A percentile compares a stretch with the other conserved stretches of the same genome.
Evolutionary conservation across 1,140 invertebrate genomes (phyloP).

Genomic region (Sycobia sp.): DNA sequence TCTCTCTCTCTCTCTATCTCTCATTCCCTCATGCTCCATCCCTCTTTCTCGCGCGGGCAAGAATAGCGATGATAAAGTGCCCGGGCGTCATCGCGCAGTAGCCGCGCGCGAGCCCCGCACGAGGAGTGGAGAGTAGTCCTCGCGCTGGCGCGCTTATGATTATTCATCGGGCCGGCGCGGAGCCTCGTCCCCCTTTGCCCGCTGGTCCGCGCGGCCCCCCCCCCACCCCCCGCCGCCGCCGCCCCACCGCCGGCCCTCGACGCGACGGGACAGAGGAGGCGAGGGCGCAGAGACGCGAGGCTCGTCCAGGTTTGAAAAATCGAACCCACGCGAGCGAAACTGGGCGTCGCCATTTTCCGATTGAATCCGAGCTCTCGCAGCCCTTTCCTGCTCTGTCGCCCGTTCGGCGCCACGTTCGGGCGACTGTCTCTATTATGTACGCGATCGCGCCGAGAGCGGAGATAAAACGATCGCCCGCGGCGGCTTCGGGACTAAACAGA

Average conservation of each 20-base stretch:
- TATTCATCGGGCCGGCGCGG: conserved; percentile 47
- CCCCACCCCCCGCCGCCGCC: too few relatives aligned
- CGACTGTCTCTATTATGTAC: too few relatives aligned
- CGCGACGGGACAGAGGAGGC: neutral
- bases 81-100: conserved; percentile 16
- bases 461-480: too few relatives aligned
- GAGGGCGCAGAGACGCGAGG: too few relatives aligned
- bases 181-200: neutral
- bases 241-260: neutral
- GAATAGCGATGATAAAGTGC: conserved; percentile 37
- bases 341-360: conserved; percentile 52
- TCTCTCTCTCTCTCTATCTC: neutral
- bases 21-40: neutral
- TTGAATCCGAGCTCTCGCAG: conserved; percentile 52
- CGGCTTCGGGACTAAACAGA: too few relatives aligned
- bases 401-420: conserved; percentile 45
- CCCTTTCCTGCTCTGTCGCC: conserved; percentile 52
- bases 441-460: too few relatives aligned
- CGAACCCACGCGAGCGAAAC: conserved; percentile 34
- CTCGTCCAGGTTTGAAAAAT: conserved; percentile 29
- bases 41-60: conserved; percentile 1
- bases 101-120: conserved; percentile 5
- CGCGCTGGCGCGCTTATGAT: conserved; percentile 46
- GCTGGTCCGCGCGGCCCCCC: neutral
- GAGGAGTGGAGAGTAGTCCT: conserved; percentile 28